Evolutionary conservation across 2,888 invertebrate genomes (phyloP).

Genomic region (Sturmia bella): DNA sequence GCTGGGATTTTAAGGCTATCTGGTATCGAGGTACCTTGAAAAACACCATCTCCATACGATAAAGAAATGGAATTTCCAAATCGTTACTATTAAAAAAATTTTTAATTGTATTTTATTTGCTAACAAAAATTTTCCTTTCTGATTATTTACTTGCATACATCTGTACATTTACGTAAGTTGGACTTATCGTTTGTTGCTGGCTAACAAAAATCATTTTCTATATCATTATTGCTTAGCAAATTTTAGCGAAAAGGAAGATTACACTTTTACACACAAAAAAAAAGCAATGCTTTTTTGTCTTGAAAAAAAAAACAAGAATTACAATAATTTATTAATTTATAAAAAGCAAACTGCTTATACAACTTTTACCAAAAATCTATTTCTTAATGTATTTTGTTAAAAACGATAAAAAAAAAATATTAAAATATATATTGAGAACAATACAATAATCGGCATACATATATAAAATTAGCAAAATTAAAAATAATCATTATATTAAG

Average conservation of each 20-base stretch:
- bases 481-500: constrained; percentile 38
- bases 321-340: constrained; percentile 62
- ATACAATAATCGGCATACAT: constrained; percentile 64
- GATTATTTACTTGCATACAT: no score
- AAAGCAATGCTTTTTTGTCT: constrained; percentile 40
- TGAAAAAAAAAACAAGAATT: constrained; percentile 7
- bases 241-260: background rate
- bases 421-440: constrained; percentile 52
- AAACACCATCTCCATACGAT: no score
- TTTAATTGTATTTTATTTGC: no score
- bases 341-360: constrained; percentile 44
- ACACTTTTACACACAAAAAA: background rate
- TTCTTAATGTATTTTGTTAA: constrained; percentile 56
- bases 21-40: no score
- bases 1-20: no score
- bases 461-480: constrained; percentile 50
- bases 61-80: no score
- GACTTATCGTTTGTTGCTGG: background rate
- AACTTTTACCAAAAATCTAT: constrained; percentile 45
- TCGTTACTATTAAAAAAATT: no score
- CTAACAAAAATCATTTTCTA: background rate
- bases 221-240: background rate
- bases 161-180: no score
- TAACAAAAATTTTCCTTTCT: no score
- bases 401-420: constrained; percentile 30